Evolutionary conservation across 1,140 invertebrate species (phyloP), one percentile per base, ranked within the genome.

Genomic region (Gonatopus flavifemur): DNA sequence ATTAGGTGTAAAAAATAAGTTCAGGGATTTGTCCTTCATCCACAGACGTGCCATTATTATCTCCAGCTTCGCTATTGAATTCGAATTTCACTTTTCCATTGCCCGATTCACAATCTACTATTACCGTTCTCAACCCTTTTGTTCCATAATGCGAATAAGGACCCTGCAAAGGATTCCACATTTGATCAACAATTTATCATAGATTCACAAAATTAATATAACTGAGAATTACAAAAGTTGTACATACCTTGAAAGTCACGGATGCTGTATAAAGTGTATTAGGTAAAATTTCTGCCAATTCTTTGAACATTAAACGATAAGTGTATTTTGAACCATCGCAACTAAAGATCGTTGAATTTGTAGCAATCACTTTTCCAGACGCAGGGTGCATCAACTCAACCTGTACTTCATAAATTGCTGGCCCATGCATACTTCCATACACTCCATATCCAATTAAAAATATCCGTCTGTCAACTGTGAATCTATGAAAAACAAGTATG

Each of bases 1-100:
- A 48, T 62, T 61, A 84, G 45, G 79, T 82, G 61, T 85, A 92
- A 74, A 94, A 94, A 52, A 93, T 90, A 40, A 94, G 88, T 72
- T 93, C 90, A 8, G 92, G 92, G 61, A 94, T 92, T 75, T 95
- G 92, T 48, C 92, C 92, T 74, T 93, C 90, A 67, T 95, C 92
- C 1, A 93, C 88, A 3, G 89, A 90, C 1, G 92, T 94, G 9
- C 92, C 92, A 72, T 95, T 95, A 70, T 94, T 94, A 68, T 92
- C 92, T 16, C 90, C 91, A 15, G 89, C 85, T 10, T 89, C 89
- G 67, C 89, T 93, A 1, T 86, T 88, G 72, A 94, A 95, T 69
- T 91, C 86, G 70, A 94, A 94, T 8, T 86, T 89, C 2, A 93
- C 85, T 67, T 86, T 87, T 6, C 82, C 81, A 24, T 86, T 85